A percentile compares a stretch with the other conserved stretches of the same genome.
phyloP scores from a whole-genome alignment of 2,113 vertebrate species.

The Prietella phreatophila region DNA sequence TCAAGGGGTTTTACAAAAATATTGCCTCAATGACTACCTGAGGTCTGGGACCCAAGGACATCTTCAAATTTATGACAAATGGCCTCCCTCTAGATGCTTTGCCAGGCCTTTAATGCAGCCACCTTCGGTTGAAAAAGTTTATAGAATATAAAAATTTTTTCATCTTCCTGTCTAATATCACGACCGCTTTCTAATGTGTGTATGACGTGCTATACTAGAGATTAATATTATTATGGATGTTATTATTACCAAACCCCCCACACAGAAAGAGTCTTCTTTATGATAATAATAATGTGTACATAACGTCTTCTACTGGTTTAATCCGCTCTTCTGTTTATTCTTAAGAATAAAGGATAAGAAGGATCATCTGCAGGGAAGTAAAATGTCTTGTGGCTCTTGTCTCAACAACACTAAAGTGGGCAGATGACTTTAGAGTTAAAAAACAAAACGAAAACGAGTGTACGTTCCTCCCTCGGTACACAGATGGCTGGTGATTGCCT shows the following conservation, averaged over 20 bases:
- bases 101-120: too few relatives aligned
- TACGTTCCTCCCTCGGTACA: constrained; percentile 37
- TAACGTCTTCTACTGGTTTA: neutral
- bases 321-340: neutral
- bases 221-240: neutral
- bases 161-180: neutral
- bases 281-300: neutral
- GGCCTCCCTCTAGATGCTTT: too few relatives aligned
- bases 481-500: constrained; percentile 64
- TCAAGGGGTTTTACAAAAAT: too few relatives aligned
- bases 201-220: neutral
- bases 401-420: constrained; percentile 12
- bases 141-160: too few relatives aligned
- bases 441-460: constrained; percentile 28
- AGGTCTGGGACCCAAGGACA: too few relatives aligned
- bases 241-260: too few relatives aligned
- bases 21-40: too few relatives aligned
- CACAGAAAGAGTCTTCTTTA: neutral
- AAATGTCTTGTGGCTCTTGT: neutral
- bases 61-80: too few relatives aligned
- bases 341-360: neutral
- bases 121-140: too few relatives aligned
- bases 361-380: neutral
- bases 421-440: constrained; percentile 45
- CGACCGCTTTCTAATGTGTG: neutral